These are phyloP conservation scores for Podabrus alpinus DNA, from an alignment of 2,888 invertebrate species.

Conservation along the genomic window DNA sequence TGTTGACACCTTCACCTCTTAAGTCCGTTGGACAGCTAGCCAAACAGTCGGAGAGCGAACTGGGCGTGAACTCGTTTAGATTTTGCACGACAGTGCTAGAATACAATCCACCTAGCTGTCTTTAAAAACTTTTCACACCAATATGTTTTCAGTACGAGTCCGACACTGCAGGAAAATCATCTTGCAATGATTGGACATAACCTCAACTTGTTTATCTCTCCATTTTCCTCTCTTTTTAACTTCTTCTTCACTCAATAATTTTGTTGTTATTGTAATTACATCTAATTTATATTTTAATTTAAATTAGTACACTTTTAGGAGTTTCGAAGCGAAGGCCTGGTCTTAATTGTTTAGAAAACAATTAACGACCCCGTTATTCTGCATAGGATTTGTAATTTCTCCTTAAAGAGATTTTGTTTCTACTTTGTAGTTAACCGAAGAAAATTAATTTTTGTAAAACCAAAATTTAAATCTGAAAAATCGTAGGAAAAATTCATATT, in stretches of 20 bases:
- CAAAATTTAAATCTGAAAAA: not conserved
- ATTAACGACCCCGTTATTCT: constrained; percentile 5
- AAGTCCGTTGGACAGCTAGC: too few species aligned
- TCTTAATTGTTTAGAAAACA: constrained; percentile 5
- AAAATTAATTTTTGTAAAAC: not conserved
- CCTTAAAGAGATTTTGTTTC: constrained; percentile 4
- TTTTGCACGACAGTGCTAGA: too few species aligned
- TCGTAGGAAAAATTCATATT: not conserved
- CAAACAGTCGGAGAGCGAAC: too few species aligned
- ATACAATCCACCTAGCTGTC: too few species aligned
- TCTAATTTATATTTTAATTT: not conserved
- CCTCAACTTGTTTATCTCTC: not conserved
- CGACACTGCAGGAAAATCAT: too few species aligned
- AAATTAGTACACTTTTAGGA: not conserved
- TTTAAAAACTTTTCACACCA: too few species aligned
- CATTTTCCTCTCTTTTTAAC: not conserved
- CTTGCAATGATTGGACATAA: not conserved
- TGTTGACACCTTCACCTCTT: too few species aligned
- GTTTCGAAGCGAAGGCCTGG: not conserved
- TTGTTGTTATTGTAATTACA: not conserved
- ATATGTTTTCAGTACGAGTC: too few species aligned
- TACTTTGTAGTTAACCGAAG: not conserved
- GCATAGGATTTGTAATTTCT: constrained; percentile 5
- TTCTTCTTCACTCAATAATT: not conserved
- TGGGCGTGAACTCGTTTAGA: too few species aligned